Evolutionary conservation across 2,888 invertebrate species (phyloP), one percentile per base, ranked within the genome.

Genomic region (Xanthia togata): DNA sequence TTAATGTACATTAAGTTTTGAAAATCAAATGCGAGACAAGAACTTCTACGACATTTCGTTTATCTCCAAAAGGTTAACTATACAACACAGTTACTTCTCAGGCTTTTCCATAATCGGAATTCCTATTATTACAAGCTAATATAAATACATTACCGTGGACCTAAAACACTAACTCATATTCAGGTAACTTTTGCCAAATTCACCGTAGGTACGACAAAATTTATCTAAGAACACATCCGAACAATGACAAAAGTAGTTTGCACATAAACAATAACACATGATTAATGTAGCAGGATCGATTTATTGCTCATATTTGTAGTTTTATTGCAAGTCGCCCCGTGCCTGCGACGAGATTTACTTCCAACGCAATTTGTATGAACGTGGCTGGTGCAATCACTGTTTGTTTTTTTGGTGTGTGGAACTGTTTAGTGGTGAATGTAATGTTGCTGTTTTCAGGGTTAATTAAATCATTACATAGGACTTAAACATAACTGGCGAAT

Each of bases 271-370:
- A 93, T 92, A 93, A 84, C 83, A 83, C 35, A 47, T 93, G 93
- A 93, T 91, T 91, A 93, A 94, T 93, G 94, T 92, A 91, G 90
- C 91, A 91, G 90, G 90, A 90, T 91, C 90, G 89, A 94, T 94
- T 93, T 93, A 94, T 91, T 86, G 89, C 88, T 91, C 90, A 90
- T 91, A 92, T 93, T 92, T 91, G 92, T 93, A 92, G 91, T 93
- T 93, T 94, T 93, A 92, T 92, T 93, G 90, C 88, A 91, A 84
- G 69, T 90, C 89, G 87, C 85, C 87, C 87, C 89, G 85, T 88
- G 88, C 89, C 89, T 87, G 77, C 85, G 84, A 78, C 62, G 55
- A 89, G 92, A 93, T 93, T 92, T 91, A 93, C 90, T 83, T 83
- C 80, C 74, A 83, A 83, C 75, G 63, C 82, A 88, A 87, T 87